These are phyloP conservation scores for Urechis unicinctus DNA, from an alignment of 2,888 invertebrate genomes.

Conservation along the genomic window DNA sequence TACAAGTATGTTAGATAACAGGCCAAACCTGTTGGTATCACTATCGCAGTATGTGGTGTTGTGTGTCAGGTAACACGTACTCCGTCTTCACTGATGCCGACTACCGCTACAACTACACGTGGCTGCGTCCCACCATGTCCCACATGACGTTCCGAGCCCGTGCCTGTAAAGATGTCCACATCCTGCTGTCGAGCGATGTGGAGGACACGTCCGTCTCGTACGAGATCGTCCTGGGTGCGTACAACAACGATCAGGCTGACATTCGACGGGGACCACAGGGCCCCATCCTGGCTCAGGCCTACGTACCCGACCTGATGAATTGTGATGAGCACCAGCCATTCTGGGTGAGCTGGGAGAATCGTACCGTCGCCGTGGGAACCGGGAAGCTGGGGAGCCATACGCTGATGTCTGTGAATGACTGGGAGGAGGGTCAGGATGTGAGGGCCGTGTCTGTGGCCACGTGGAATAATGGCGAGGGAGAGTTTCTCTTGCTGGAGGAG, in stretches of 20 bases:
- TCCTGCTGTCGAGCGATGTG: background rate
- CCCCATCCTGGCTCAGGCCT: background rate
- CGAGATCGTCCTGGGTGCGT: constrained; percentile 3
- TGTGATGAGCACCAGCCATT: constrained; percentile 4
- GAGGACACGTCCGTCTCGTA: background rate
- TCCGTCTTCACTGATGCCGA: background rate
- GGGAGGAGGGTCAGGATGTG: background rate
- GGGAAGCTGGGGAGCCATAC: background rate
- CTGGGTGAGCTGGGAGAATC: constrained; percentile 8
- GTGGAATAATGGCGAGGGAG: background rate
- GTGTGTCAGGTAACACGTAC: background rate
- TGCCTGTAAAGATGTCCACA: constrained; percentile 1
- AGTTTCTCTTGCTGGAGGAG: background rate
- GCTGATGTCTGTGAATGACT: background rate
- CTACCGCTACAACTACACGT: background rate
- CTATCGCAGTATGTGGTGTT: no score
- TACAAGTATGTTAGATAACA: no score
- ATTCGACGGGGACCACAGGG: constrained; percentile 1
- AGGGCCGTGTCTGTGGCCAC: background rate
- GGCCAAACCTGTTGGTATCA: no score
- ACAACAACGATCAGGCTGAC: constrained; percentile 1
- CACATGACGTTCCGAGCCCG: background rate
- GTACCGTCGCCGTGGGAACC: background rate
- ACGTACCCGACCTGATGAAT: background rate
- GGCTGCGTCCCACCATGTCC: background rate